phyloP scores from a whole-genome alignment of 1,140 invertebrate species.

The Leptinotarsa lineolata region DNA sequence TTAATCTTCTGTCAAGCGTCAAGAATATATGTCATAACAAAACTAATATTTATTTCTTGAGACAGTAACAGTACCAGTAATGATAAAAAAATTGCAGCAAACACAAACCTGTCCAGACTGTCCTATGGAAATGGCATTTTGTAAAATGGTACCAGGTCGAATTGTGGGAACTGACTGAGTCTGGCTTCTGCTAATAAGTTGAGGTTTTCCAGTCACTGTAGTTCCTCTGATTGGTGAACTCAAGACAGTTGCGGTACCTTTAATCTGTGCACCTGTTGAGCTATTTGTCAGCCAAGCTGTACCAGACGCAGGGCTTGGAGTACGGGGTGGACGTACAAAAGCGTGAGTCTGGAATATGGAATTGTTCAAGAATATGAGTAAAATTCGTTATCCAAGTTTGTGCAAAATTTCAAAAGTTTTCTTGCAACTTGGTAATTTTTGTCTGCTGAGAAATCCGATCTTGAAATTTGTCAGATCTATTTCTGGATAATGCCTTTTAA shows the following conservation, averaged over 20 bases:
- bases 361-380: too few relatives aligned
- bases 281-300: conserved; percentile 51
- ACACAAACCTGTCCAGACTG: conserved; percentile 37
- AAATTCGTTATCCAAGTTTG: too few relatives aligned
- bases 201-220: conserved; percentile 49
- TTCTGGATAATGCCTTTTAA: too few relatives aligned
- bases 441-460: not conserved
- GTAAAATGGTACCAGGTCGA: conserved; percentile 49
- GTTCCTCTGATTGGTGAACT: conserved; percentile 50
- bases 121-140: conserved; percentile 52
- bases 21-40: too few relatives aligned
- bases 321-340: conserved; percentile 32
- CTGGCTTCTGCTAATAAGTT: conserved; percentile 47
- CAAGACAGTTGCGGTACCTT: conserved; percentile 49
- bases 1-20: too few relatives aligned
- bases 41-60: too few relatives aligned
- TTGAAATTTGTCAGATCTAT: too few relatives aligned
- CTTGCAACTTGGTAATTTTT: not conserved
- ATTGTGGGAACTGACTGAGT: conserved; percentile 45
- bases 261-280: conserved; percentile 52
- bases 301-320: conserved; percentile 53
- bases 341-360: conserved; percentile 1
- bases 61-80: too few relatives aligned
- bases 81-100: not conserved
- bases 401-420: too few relatives aligned